Evolutionary conservation across 2,797 vertebrate species (phyloP).

Genomic region (Xyrichtys novacula): DNA sequence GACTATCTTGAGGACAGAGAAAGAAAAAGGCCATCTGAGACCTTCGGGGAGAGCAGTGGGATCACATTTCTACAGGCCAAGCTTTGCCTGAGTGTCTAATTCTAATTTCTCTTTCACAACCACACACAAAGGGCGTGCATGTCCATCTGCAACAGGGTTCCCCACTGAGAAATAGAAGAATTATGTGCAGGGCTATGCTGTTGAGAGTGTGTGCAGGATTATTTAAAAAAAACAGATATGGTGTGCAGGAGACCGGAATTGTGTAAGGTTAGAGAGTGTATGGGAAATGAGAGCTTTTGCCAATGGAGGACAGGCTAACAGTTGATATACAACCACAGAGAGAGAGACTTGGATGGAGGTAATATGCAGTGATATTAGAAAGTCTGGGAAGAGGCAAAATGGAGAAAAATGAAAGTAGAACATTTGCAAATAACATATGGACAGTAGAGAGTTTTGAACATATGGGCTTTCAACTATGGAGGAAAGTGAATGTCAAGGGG

Average conservation of each 20-base stretch:
- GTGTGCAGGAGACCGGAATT: constrained; percentile 35
- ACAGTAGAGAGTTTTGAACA: constrained; percentile 26
- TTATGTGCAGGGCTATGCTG: constrained; percentile 16
- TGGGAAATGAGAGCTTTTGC: constrained; percentile 50
- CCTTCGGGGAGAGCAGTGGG: constrained; percentile 37
- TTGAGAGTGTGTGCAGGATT: constrained; percentile 28
- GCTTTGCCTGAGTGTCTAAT: constrained; percentile 55
- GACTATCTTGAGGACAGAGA: constrained; percentile 50
- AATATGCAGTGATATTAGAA: constrained; percentile 54
- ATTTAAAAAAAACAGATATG: constrained; percentile 42
- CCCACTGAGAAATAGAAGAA: constrained; percentile 37
- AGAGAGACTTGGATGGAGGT: constrained; percentile 41
- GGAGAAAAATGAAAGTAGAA: constrained; percentile 31
- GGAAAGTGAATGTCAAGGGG: constrained; percentile 36
- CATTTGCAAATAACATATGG: constrained; percentile 33
- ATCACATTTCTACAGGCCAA: constrained; percentile 59
- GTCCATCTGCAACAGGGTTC: constrained; percentile 57
- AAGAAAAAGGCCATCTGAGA: constrained; percentile 47
- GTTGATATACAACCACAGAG: constrained; percentile 71
- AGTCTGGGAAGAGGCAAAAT: constrained; percentile 23
- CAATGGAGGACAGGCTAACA: constrained; percentile 68
- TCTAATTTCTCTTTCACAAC: constrained; percentile 68
- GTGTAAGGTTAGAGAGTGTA: constrained; percentile 57
- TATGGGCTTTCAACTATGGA: constrained; percentile 31
- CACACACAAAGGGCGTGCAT: constrained; percentile 46